phyloP scores from a whole-genome alignment of 2,797 vertebrate species.

The Gephyroberyx darwinii region DNA sequence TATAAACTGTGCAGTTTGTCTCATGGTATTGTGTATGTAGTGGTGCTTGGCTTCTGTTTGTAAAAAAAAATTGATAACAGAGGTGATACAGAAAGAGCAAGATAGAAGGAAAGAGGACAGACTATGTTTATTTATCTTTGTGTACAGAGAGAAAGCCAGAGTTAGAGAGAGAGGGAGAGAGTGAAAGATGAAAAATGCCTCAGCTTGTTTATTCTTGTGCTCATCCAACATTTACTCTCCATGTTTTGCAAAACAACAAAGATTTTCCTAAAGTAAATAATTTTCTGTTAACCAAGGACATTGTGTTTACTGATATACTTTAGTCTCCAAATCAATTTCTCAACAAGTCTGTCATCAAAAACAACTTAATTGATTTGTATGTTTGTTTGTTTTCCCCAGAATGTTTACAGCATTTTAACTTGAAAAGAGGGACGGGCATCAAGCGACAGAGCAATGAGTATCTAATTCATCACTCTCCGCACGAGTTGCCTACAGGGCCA shows the following conservation, averaged over 20 bases:
- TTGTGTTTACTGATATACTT: slow-evolving; percentile 62
- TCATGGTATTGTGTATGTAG: neutral
- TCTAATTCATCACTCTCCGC: slow-evolving; percentile 84
- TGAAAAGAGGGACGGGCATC: slow-evolving; percentile 68
- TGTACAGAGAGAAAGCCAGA: slow-evolving; percentile 3
- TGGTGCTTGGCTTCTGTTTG: neutral
- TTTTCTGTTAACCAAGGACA: slow-evolving; percentile 39
- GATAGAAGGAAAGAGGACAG: neutral
- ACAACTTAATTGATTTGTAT: slow-evolving; percentile 75
- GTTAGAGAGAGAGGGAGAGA: neutral
- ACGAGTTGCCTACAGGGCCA: slow-evolving; percentile 82
- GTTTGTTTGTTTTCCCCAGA: slow-evolving; percentile 69
- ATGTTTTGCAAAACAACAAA: slow-evolving; percentile 46
- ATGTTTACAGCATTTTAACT: slow-evolving; percentile 67
- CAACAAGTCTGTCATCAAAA: slow-evolving; percentile 66
- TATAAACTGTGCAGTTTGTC: neutral
- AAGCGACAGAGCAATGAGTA: slow-evolving; percentile 79
- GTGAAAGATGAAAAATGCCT: slow-evolving; percentile 15
- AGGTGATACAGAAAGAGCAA: neutral
- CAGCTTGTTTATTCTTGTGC: slow-evolving; percentile 39
- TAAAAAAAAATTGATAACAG: too few relatives aligned
- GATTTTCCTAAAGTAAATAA: slow-evolving; percentile 49
- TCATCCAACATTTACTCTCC: slow-evolving; percentile 55
- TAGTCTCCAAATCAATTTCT: slow-evolving; percentile 63
- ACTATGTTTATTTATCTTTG: slow-evolving; percentile 4